Evolutionary conservation across 2,797 vertebrate species (phyloP), one percentile per base, ranked within the genome.

Genomic region (Clarias fuscus): DNA sequence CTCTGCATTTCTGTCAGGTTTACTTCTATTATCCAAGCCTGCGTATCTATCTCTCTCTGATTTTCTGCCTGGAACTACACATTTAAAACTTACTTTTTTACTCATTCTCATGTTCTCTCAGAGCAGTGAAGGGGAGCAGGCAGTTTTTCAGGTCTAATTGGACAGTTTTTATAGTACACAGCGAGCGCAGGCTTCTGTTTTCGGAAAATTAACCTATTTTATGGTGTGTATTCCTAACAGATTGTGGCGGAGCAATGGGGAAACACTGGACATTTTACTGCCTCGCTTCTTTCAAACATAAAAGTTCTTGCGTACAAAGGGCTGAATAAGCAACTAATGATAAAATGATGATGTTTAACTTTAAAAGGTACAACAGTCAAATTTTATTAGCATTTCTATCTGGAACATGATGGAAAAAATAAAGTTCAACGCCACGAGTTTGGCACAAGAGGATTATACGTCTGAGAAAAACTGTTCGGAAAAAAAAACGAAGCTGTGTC

Each of bases 131-230:
- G 61, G 56, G 72, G 17, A 78, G 37, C 48, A 43, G 59, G n/a
- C 65, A 59, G 40, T 33, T 84, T 18, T 24, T 88, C 61, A 37
- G 77, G 5, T 70, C 82, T 86, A 87, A 86, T 77, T 77, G 61
- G 86, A 64, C 76, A 24, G 37, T 65, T 84, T 84, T 82, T 62
- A 87, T 72, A 67, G 27, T n/a, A 68, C 61, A 58, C 17, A 56
- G 56, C 20, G 73, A 27, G 14, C 58, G 24, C 14, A 1, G 53
- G 14, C 27, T 30, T 77, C 75, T 59, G 18, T 6, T 53, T 58
- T 10, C 8, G 5, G 48, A 58, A 58, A 30, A 77, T 10, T 4
- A 30, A 58, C 73, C 4, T 30, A 18, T 20, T 59, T 78, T 37
- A 14, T 5, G 18, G 56, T 20, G 56, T 13, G 56, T 22, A 37